Percentiles rank a stretch among this genome's conserved stretches.
phyloP scores from a whole-genome alignment of 2,888 invertebrate genomes.

The Aleiodes leptofemur region DNA sequence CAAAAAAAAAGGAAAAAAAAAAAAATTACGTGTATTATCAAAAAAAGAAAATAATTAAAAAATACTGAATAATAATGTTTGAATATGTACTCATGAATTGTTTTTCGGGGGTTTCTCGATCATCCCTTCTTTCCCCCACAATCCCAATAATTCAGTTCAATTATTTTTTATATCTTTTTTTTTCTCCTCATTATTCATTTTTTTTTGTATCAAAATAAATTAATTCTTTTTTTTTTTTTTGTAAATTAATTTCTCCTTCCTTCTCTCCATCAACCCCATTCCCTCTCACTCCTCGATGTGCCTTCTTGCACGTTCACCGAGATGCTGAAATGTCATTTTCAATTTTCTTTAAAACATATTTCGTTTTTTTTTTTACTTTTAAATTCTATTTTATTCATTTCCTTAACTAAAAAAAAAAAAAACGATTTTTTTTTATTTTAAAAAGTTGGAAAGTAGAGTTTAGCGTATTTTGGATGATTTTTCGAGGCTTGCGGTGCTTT shows the following conservation, averaged over 20 bases:
- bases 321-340: slow-evolving; percentile 74
- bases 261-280: slow-evolving; percentile 57
- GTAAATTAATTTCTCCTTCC: slow-evolving; percentile 54
- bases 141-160: slow-evolving; percentile 46
- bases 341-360: slow-evolving; percentile 53
- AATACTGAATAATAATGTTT: slow-evolving; percentile 61
- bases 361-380: background rate
- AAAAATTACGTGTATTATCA: slow-evolving; percentile 46
- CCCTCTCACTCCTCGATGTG: slow-evolving; percentile 58
- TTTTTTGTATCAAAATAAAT: no score
- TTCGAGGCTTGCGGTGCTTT: background rate
- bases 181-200: slow-evolving; percentile 46
- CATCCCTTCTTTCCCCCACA: slow-evolving; percentile 44
- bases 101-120: slow-evolving; percentile 45
- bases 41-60: slow-evolving; percentile 58
- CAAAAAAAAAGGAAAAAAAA: slow-evolving; percentile 42
- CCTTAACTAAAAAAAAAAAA: slow-evolving; percentile 34
- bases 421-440: slow-evolving; percentile 16
- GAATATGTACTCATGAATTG: slow-evolving; percentile 48
- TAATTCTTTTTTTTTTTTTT: slow-evolving; percentile 47
- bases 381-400: slow-evolving; percentile 26
- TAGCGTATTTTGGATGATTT: background rate
- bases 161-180: slow-evolving; percentile 53
- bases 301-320: slow-evolving; percentile 70
- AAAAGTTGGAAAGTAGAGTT: slow-evolving; percentile 5